Conservation (phyloP, 2,888 invertebrate species). For the Petrolisthes cinctipes region DNA sequence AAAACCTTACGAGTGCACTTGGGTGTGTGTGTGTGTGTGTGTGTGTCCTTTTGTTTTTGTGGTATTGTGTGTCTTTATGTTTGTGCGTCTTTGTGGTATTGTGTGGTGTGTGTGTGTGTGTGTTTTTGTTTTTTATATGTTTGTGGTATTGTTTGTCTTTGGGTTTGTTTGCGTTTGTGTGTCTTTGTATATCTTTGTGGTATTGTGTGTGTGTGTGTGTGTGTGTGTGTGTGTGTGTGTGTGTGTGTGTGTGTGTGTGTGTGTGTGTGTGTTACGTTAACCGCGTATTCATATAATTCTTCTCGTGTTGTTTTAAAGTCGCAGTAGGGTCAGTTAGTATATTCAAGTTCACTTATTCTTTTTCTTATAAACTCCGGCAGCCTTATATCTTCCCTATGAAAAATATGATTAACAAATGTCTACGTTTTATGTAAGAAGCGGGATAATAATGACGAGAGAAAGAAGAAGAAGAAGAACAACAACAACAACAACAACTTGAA, state of each 20-base stretch:
- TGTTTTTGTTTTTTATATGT: too few species aligned
- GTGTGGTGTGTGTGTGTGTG: neutral
- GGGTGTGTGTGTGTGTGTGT: neutral
- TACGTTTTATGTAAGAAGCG: neutral
- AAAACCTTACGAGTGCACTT: neutral
- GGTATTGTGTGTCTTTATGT: neutral
- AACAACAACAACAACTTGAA: too few species aligned
- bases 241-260: too few species aligned
- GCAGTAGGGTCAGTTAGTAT: too few species aligned
- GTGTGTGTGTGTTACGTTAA: too few species aligned
- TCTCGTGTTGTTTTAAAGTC: neutral
- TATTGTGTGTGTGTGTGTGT: too few species aligned
- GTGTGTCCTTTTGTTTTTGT: too few species aligned
- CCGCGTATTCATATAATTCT: neutral
- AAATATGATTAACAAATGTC: neutral
- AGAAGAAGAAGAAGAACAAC: neutral
- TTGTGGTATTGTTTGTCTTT: too few species aligned
- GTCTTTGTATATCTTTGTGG: neutral
- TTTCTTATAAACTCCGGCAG: neutral
- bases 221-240: too few species aligned
- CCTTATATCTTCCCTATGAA: neutral
- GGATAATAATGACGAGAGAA: neutral
- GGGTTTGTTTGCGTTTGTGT: too few species aligned
- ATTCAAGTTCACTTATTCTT: neutral
- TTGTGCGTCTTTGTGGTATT: neutral